Evolutionary conservation across 2,888 invertebrate genomes (phyloP), one percentile per base, ranked within the genome.

Genomic region (Stenichneumon culpator): DNA sequence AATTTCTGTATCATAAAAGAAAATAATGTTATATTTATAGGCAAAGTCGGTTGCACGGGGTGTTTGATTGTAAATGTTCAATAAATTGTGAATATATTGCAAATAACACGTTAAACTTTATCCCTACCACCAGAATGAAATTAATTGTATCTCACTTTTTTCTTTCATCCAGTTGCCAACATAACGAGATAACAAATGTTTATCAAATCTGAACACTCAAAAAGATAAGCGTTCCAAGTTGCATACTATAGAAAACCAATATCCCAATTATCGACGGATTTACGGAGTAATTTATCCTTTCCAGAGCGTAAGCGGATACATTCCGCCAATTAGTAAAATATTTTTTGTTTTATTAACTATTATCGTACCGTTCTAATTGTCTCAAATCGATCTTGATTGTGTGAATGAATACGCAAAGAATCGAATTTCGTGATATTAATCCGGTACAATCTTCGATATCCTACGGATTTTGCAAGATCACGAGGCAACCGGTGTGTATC

Each of bases 21-120:
- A n/a, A 19, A 72, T 54, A 60, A 60, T 54, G 44, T 32, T 54
- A 72, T 72, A 72, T 72, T 72, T 54, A 72, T 72, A 36, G 72
- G 39, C 19, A 72, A 72, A 36, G n/a, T 54, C 47, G 72, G 22
- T 16, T 32, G 16, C n/a, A 63, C 32, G 60, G 60, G 25, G 60
- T 63, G 60, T 32, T 32, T 63, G 6, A 28, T 28, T 25, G 16
- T 57, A 25, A 57, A 11, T 57, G 25, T 28, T 63, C 28, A 63
- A 63, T 63, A 63, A 63, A 63, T 28, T 32, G 60, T 63, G 60
- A 63, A 63, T 63, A 63, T 63, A 63, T 32, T 63, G 6, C 25
- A n/a, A 9, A 57, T 25, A 14, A 22, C 28, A 2, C 28, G 28
- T 63, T 28, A 32, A 63, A 6, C 16, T 63, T 5, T 2, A 63